A percentile compares a stretch with the other conserved stretches of the same genome.
Conservation (phyloP, 2,797 vertebrate genomes). For the Merluccius polli region DNA sequence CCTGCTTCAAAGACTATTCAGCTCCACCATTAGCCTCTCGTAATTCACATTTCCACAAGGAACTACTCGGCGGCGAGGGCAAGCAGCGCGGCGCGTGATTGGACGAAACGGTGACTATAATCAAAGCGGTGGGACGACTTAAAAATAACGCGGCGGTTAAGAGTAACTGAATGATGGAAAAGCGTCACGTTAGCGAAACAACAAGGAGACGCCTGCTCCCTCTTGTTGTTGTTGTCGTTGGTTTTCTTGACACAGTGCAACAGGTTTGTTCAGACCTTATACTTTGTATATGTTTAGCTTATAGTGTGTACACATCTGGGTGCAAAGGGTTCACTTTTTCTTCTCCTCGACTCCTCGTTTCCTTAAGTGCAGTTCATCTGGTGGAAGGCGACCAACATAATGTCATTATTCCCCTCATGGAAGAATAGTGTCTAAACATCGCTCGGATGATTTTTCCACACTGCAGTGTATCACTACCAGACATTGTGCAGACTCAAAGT, state of each 20-base stretch:
- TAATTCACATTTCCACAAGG: neutral
- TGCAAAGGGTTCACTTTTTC: neutral
- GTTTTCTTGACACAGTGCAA: slow-evolving; percentile 56
- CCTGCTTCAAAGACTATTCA: neutral
- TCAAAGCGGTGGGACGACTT: neutral
- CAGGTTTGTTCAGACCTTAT: slow-evolving; percentile 46
- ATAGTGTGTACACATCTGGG: slow-evolving; percentile 34
- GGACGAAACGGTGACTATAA: neutral
- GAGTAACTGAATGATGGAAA: slow-evolving; percentile 15
- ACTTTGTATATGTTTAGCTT: slow-evolving; percentile 33
- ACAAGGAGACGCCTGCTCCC: slow-evolving; percentile 36
- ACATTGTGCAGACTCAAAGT: neutral
- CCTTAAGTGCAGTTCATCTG: neutral
- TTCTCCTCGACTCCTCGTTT: neutral
- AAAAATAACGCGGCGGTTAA: neutral
- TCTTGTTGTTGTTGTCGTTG: slow-evolving; percentile 29
- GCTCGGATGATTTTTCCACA: neutral
- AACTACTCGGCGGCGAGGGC: neutral
- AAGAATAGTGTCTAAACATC: neutral
- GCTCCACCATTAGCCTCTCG: neutral
- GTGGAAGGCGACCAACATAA: neutral
- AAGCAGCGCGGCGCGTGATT: neutral
- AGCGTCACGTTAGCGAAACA: slow-evolving; percentile 48
- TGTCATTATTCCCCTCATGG: neutral
- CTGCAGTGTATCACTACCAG: neutral